These are phyloP conservation scores for Agrochola litura DNA, from an alignment of 2,888 invertebrate genomes.

Conservation along the genomic window DNA sequence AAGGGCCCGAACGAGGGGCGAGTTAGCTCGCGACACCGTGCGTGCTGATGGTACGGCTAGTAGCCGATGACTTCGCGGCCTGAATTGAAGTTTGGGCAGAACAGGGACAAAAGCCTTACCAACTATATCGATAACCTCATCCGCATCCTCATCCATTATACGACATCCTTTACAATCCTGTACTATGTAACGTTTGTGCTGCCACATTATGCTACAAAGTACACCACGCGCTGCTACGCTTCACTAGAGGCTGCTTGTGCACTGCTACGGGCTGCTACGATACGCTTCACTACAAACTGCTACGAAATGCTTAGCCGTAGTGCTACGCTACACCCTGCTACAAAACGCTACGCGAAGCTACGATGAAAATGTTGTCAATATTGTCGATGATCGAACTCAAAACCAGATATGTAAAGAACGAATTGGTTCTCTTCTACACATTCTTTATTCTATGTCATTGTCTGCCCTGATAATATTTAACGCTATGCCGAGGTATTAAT, in stretches of 20 bases:
- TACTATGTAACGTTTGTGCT: too few species aligned
- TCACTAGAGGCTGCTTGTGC: not conserved
- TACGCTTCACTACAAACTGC: not conserved
- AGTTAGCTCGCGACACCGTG: too few species aligned
- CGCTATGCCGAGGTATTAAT: constrained; percentile 52
- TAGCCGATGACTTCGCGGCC: too few species aligned
- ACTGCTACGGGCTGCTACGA: not conserved
- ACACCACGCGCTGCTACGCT: not conserved
- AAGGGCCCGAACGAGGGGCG: too few species aligned
- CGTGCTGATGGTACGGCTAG: too few species aligned
- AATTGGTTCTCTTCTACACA: not conserved
- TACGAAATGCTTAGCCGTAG: too few species aligned
- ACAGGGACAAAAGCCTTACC: too few species aligned
- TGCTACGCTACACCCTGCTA: not conserved
- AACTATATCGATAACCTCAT: too few species aligned
- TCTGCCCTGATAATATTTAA: constrained; percentile 56
- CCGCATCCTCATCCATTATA: too few species aligned
- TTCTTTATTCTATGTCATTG: constrained; percentile 17
- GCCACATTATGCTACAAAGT: not conserved
- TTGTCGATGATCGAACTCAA: not conserved
- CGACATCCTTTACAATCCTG: too few species aligned
- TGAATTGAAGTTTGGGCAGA: too few species aligned
- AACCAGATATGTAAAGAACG: not conserved
- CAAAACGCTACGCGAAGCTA: not conserved
- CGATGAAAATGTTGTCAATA: not conserved